A percentile compares a stretch with the other conserved stretches of the same genome.
phyloP scores from a whole-genome alignment of 2,888 invertebrate species.

The Gari tellinella region DNA sequence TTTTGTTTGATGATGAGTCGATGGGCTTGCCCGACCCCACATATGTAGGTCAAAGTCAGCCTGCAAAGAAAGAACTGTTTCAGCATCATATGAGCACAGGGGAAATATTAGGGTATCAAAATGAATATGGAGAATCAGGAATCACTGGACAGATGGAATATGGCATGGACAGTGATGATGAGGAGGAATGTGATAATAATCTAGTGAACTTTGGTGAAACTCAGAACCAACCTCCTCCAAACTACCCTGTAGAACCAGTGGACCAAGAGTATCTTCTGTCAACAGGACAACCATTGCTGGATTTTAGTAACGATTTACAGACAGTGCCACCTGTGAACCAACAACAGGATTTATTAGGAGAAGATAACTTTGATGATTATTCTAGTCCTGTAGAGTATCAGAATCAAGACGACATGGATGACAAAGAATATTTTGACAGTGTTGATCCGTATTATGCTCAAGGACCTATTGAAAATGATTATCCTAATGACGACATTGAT shows the following conservation, averaged over 20 bases:
- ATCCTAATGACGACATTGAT: conserved; percentile 44
- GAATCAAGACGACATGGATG: neutral
- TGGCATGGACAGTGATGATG: conserved; percentile 43
- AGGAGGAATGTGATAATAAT: conserved; percentile 32
- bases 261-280: conserved; percentile 33
- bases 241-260: conserved; percentile 4
- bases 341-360: conserved; percentile 12
- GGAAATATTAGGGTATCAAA: conserved; percentile 56
- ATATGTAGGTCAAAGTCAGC: conserved; percentile 13
- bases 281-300: conserved; percentile 43
- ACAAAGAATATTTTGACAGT: neutral
- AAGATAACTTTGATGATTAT: conserved; percentile 15
- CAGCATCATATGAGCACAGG: conserved; percentile 55
- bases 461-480: conserved; percentile 5
- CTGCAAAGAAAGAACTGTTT: neutral
- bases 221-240: conserved; percentile 4
- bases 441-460: conserved; percentile 1
- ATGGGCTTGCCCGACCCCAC: conserved; percentile 18
- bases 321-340: conserved; percentile 1
- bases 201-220: conserved; percentile 23
- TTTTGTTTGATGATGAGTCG: conserved; percentile 39
- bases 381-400: conserved; percentile 10
- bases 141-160: conserved; percentile 52
- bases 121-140: conserved; percentile 50
- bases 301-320: conserved; percentile 7